Conservation (phyloP, 2,888 invertebrate species). For the Scaptomyza parva region DNA sequence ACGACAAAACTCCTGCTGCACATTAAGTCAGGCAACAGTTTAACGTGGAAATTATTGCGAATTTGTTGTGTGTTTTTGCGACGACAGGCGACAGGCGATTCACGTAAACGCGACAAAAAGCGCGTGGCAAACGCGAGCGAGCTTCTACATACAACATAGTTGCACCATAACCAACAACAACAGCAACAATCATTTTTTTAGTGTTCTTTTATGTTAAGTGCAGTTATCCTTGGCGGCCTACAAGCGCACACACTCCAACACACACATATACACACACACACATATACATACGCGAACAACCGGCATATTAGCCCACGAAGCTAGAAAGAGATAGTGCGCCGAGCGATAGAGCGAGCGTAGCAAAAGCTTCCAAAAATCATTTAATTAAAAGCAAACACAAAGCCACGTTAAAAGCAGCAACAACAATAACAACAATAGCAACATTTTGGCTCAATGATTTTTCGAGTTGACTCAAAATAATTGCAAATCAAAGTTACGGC, state of each 20-base stretch:
- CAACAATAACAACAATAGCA: slow-evolving; percentile 11
- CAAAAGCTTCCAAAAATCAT: slow-evolving; percentile 24
- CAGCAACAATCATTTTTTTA: slow-evolving; percentile 40
- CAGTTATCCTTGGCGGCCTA: slow-evolving; percentile 41
- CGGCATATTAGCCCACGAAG: slow-evolving; percentile 56
- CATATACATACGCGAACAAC: slow-evolving; percentile 20
- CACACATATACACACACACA: slow-evolving; percentile 9
- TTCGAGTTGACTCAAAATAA: not conserved
- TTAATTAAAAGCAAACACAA: slow-evolving; percentile 43
- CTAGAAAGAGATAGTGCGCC: slow-evolving; percentile 11
- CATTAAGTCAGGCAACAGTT: slow-evolving; percentile 82
- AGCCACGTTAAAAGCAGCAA: slow-evolving; percentile 13
- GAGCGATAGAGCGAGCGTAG: slow-evolving; percentile 2
- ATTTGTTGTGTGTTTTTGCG: slow-evolving; percentile 83
- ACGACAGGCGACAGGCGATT: slow-evolving; percentile 60
- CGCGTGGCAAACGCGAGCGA: slow-evolving; percentile 36
- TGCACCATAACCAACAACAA: slow-evolving; percentile 9
- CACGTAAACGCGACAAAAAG: slow-evolving; percentile 21
- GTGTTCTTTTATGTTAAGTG: slow-evolving; percentile 50
- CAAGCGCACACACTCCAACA: slow-evolving; percentile 12
- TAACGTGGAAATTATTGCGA: slow-evolving; percentile 84
- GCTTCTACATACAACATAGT: slow-evolving; percentile 7
- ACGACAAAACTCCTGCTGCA: slow-evolving; percentile 82
- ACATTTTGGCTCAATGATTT: not conserved
- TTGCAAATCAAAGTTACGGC: slow-evolving; percentile 2